Base-by-base conservation (phyloP, 2,113 vertebrate species). In the Ranitomeya imitator region DNA sequence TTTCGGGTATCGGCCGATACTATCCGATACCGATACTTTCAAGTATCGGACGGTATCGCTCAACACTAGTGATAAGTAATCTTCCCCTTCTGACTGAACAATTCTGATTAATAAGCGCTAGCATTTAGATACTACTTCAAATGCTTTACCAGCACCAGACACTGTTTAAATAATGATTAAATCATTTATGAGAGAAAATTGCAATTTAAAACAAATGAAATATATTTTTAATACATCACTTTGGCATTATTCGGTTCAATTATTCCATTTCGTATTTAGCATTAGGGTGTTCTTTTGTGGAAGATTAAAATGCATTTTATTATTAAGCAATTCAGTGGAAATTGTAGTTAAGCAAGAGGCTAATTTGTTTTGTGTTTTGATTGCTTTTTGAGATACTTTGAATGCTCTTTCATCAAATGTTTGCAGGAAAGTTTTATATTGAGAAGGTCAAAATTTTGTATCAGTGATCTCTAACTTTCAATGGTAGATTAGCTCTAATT, bases 221-320 rank as follows among this genome's bases (percentile, higher is more conserved):
- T 85, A 89, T 89, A 89, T 89, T 89, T 86, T 89, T 89, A 89
- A 89, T 79, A 89, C 87, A 89, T 89, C 81, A 89, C 87, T 89
- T 85, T 57, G 85, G 81, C 51, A 84, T 89, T 89, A 89, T 77
- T 89, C 87, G 87, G 87, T 89, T 89, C 87, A 89, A 89, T 89
- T 89, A 89, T 89, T 89, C 87, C 61, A 79, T 82, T 89, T 85
- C 77, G 81, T 89, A 63, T 85, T 89, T 89, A 89, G 87, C 74
- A 85, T 69, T 78, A 79, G 87, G 87, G 87, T 89, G 81, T 84
- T 89, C 82, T 84, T 89, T 77, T 85, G 87, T 85, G 87, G 85
- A 89, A 54, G 82, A 89, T 89, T 89, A 57, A 89, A 85, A 89
- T 89, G 87, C 67, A 85, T 89, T 89, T 84, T 89, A 85, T 79